Base-by-base conservation (phyloP, 2,113 vertebrate genomes). In the Coreoperca whiteheadi region DNA sequence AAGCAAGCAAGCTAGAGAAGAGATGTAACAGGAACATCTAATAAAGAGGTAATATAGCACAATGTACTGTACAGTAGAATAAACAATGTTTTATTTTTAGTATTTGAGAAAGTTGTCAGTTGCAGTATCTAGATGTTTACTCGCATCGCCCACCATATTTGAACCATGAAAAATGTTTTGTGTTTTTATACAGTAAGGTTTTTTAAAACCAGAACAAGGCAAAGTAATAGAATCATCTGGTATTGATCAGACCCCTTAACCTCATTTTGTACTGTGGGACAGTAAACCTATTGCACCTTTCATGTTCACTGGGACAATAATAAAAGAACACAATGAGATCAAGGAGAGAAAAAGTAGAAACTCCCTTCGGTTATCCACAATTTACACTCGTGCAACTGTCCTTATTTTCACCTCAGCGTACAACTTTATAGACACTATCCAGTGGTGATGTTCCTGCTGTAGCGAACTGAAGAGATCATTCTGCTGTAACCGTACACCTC, bases 401-500 rank as follows among this genome's bases (percentile, higher is more conserved):
- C n/a, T 72, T 30, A 41, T 75, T 10, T 54, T 81, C 63, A 69
- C 77, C 53, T 79, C 64, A 30, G 56, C 25, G 21, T 68, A 59
- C 25, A 21, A 43, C 75, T 78, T 80, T 61, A 63, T 37, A 57
- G 64, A 66, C 67, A 59, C 63, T 25, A 37, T 71, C 41, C 51
- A 25, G 51, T 25, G 50, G 43, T 83, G 50, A 74, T 56, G 41
- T 67, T 68, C 60, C 65, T 48, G 30, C 50, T 41, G 59, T 41
- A 18, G 61, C 67, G 51, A 77, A 18, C 72, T 76, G 77, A 74
- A 68, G 68, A 73, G 63, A 79, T 85, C 74, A 48, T 53, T 39
- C 25, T 71, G 63, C 77, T 70, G 78, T 83, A 82, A 85, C 66
- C 25, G 43, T 73, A 74, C 72, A 81, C 79, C 57, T 87, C 61